Percentiles rank a stretch among this genome's conserved stretches.
Conservation (phyloP, 30 jellyfish, hydroid and myxozoan genomes). For the Mastigias papua region DNA sequence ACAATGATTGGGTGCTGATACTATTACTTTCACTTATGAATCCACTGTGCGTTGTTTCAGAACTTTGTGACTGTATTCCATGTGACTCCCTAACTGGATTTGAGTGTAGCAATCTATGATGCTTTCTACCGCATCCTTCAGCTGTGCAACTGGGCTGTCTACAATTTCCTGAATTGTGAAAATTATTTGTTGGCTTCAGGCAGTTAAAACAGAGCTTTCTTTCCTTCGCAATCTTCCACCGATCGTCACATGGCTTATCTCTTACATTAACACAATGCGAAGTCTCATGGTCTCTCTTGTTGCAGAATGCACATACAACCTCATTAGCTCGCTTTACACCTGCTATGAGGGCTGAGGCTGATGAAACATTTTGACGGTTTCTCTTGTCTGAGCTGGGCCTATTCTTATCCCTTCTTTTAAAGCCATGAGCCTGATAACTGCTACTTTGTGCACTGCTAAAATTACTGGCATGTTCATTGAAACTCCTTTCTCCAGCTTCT, state of each 20-base stretch:
- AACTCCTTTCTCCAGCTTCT: conserved; percentile 8
- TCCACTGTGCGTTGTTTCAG: not conserved
- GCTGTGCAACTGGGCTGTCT: not conserved
- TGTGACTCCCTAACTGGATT: not conserved
- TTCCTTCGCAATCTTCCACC: not conserved
- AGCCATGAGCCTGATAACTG: not conserved
- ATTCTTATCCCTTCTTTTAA: not conserved
- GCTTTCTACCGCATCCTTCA: not conserved
- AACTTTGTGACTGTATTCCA: not conserved
- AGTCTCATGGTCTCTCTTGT: not conserved
- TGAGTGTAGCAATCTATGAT: not conserved
- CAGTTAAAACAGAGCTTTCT: not conserved
- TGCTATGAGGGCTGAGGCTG: conserved; percentile 17
- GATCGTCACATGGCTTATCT: not conserved
- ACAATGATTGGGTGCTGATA: not conserved
- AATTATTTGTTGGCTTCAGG: not conserved
- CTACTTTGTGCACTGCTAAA: not conserved
- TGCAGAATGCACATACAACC: not conserved
- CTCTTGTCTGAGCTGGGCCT: not conserved
- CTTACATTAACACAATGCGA: not conserved
- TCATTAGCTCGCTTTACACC: not conserved
- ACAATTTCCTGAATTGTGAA: not conserved
- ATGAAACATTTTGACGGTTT: not conserved
- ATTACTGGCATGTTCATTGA: not conserved
- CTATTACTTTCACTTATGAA: too few species aligned